Evolutionary conservation across 2,797 vertebrate species (phyloP).

Genomic region (Siniperca scherzeri): DNA sequence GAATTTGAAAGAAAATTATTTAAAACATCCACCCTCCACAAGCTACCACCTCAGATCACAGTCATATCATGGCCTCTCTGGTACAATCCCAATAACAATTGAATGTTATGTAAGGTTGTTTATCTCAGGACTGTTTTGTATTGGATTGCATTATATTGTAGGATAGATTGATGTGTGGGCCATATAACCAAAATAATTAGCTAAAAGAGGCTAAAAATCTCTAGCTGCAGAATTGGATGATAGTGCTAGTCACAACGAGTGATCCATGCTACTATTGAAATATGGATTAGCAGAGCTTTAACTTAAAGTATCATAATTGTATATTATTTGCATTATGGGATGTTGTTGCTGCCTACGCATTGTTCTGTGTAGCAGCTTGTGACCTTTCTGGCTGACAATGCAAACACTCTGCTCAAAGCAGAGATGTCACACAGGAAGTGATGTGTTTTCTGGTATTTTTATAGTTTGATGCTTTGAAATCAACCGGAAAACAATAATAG

Average conservation of each 20-base stretch:
- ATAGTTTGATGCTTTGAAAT: background rate
- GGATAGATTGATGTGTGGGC: background rate
- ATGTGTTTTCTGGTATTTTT: background rate
- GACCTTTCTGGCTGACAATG: background rate
- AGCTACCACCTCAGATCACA: background rate
- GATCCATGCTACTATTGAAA: background rate
- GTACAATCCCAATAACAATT: background rate
- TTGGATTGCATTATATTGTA: conserved; percentile 16
- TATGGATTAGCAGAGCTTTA: background rate
- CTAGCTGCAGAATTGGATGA: background rate
- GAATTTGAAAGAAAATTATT: conserved; percentile 23
- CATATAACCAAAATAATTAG: background rate
- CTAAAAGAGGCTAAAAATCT: background rate
- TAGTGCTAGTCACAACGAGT: background rate
- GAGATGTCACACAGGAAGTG: background rate
- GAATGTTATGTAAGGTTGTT: conserved; percentile 22
- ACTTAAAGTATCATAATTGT: background rate
- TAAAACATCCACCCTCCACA: background rate
- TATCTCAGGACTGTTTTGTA: conserved; percentile 14
- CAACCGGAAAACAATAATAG: background rate
- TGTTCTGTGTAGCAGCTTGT: background rate
- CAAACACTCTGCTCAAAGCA: background rate
- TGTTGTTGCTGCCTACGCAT: background rate
- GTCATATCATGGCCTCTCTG: background rate
- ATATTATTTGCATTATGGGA: background rate